Percentiles rank a stretch among this genome's conserved stretches.
phyloP scores from a whole-genome alignment of 2,797 vertebrate genomes.

The Tenualosa ilisha region DNA sequence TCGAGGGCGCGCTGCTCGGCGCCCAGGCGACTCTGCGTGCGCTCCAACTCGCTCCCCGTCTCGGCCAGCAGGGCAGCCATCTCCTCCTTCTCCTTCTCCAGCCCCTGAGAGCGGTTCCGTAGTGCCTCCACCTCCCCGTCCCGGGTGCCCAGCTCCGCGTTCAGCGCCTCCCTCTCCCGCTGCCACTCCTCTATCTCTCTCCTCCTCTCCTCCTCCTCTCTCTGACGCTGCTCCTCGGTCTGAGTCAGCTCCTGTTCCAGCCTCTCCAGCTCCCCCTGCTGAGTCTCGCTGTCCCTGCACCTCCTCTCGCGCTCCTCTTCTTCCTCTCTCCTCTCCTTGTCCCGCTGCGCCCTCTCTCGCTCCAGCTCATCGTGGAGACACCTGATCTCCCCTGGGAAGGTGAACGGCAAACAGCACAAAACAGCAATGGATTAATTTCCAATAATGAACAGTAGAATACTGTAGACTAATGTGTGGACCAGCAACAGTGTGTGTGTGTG shows the following conservation, averaged over 20 bases:
- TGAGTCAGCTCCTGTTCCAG: constrained; percentile 44
- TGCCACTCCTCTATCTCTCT: constrained; percentile 63
- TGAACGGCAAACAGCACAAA: neutral
- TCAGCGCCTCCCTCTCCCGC: constrained; percentile 61
- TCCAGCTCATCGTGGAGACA: constrained; percentile 79
- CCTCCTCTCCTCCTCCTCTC: constrained; percentile 24
- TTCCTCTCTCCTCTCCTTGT: constrained; percentile 61
- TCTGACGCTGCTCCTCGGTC: constrained; percentile 18
- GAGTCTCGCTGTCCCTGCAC: constrained; percentile 47
- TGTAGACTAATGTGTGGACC: neutral
- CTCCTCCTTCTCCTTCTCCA: constrained; percentile 67
- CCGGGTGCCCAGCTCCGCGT: constrained; percentile 61
- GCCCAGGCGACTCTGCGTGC: constrained; percentile 31
- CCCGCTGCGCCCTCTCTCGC: constrained; percentile 57
- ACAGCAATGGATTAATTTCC: neutral
- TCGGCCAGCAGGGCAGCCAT: constrained; percentile 40
- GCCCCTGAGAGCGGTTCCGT: constrained; percentile 55
- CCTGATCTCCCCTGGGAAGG: constrained; percentile 75
- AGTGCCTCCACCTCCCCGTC: constrained; percentile 68
- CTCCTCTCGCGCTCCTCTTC: constrained; percentile 55
- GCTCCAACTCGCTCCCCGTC: constrained; percentile 41
- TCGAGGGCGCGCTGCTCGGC: constrained; percentile 40
- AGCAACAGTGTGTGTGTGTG: neutral
- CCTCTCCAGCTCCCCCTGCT: constrained; percentile 41
- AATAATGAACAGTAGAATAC: neutral